phyloP scores from a whole-genome alignment of 2,888 invertebrate genomes.

The Chelonus formosanus region DNA sequence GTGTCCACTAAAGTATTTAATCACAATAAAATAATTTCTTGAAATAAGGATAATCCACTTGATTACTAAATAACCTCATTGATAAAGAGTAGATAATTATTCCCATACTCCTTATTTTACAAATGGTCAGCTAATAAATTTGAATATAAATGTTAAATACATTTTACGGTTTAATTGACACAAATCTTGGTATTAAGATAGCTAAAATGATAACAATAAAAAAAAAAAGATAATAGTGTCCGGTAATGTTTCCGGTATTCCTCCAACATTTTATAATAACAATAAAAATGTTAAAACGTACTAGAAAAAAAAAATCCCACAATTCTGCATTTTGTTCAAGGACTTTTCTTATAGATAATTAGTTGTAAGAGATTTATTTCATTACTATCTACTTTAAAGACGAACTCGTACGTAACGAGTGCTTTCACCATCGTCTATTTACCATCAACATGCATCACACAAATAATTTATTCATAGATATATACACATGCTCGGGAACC shows the following conservation, averaged over 20 bases:
- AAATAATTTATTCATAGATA: constrained; percentile 9
- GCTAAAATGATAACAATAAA: constrained; percentile 2
- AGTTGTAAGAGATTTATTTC: constrained; percentile 2
- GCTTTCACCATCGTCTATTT: constrained; percentile 17
- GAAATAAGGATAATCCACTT: too few relatives aligned
- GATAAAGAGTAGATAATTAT: too few relatives aligned
- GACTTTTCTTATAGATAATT: constrained; percentile 10
- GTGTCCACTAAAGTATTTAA: too few relatives aligned
- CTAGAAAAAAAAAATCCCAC: too few relatives aligned
- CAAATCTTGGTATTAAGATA: neutral
- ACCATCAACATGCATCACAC: constrained; percentile 7
- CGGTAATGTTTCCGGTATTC: constrained; percentile 3
- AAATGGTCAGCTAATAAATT: too few relatives aligned
- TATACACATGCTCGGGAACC: neutral
- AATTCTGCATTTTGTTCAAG: neutral
- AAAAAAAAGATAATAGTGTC: neutral
- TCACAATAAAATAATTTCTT: too few relatives aligned
- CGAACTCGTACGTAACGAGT: neutral
- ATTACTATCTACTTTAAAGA: neutral
- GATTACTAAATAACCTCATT: too few relatives aligned
- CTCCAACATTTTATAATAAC: neutral
- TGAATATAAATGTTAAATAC: too few relatives aligned
- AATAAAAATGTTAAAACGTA: neutral
- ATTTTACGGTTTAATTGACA: neutral
- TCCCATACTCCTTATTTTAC: too few relatives aligned